Evolutionary conservation across 2,113 vertebrate genomes (phyloP), one percentile per base, ranked within the genome.

Genomic region (Anguilla japonica): DNA sequence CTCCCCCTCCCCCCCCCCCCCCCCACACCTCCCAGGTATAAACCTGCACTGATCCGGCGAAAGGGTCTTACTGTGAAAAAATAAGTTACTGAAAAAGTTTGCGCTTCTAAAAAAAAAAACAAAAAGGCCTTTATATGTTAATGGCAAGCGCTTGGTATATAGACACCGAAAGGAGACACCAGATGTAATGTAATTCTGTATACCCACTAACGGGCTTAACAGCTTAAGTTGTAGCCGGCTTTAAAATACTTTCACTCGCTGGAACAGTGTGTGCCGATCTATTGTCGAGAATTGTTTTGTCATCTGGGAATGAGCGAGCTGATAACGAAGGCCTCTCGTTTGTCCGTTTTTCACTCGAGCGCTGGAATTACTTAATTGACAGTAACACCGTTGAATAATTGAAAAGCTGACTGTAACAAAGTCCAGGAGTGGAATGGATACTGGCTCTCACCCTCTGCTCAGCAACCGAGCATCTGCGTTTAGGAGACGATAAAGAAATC

Each of bases 401-500:
- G 29, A 83, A 26, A 67, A 83, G 82, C 9, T 53, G 82, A 22
- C 63, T 83, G 81, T 87, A 83, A 87, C n/a, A 75, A 8, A 5
- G 86, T 29, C 86, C 82, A 41, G 46, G 2, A 50, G 29, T 16
- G n/a, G 85, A 78, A 83, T 86, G 63, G 84, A 85, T 84, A 87
- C 83, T 50, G 84, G 80, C 56, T 86, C 81, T 56, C 67, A 7
- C 83, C 60, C 89, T 93, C 90, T 92, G 89, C 90, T 91, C 88
- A 94, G 75, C 86, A 87, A 84, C 89, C 60, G 88, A 89, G 92
- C 87, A 87, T 92, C 91, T 90, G 78, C 84, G 87, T 92, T 89
- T 85, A 87, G 88, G 87, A 88, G 41, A 46, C 88, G 79, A 91
- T 88, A 88, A 89, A 91, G 90, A 83, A 91, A 94, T 94, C 93